These are phyloP conservation scores for Amphimedon queenslandica DNA, from an alignment of 37 sponge, comb jelly and placozoan species.

Conservation along the genomic window DNA sequence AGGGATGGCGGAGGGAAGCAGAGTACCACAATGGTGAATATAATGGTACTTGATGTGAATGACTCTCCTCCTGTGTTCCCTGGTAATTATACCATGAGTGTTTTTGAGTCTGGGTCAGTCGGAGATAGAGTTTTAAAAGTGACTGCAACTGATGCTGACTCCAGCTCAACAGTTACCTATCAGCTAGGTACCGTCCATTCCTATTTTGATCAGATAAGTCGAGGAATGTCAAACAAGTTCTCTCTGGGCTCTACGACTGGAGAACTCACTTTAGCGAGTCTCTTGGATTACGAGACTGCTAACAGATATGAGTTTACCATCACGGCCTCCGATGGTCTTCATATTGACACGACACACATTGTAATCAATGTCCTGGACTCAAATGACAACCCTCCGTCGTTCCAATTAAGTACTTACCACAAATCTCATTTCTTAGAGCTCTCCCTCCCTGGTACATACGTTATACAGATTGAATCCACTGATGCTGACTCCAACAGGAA, in stretches of 20 bases:
- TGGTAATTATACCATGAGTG: conserved; percentile 35
- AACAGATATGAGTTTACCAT: conserved; percentile 43
- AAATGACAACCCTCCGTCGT: conserved; percentile 62
- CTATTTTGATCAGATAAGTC: neutral
- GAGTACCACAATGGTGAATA: neutral
- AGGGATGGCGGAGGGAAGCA: conserved; percentile 20
- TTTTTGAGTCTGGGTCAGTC: conserved; percentile 27
- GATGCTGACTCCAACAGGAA: conserved; percentile 40
- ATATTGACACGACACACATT: conserved; percentile 12
- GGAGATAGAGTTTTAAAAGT: conserved; percentile 38
- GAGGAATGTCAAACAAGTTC: conserved; percentile 20
- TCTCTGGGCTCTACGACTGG: conserved; percentile 42
- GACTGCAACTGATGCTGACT: conserved; percentile 48
- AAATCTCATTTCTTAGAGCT: conserved; percentile 7
- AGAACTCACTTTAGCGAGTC: neutral
- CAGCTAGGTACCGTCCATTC: conserved; percentile 2
- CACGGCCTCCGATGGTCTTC: conserved; percentile 15
- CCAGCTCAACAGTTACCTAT: conserved; percentile 14
- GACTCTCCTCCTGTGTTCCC: conserved; percentile 52
- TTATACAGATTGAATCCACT: conserved; percentile 12
- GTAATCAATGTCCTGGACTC: conserved; percentile 59
- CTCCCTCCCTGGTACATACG: neutral
- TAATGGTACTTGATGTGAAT: conserved; percentile 45
- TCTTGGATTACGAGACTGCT: conserved; percentile 46
- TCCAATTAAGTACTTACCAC: conserved; percentile 5